phyloP scores from a whole-genome alignment of 2,888 invertebrate genomes.

The Parnassius smintheus region DNA sequence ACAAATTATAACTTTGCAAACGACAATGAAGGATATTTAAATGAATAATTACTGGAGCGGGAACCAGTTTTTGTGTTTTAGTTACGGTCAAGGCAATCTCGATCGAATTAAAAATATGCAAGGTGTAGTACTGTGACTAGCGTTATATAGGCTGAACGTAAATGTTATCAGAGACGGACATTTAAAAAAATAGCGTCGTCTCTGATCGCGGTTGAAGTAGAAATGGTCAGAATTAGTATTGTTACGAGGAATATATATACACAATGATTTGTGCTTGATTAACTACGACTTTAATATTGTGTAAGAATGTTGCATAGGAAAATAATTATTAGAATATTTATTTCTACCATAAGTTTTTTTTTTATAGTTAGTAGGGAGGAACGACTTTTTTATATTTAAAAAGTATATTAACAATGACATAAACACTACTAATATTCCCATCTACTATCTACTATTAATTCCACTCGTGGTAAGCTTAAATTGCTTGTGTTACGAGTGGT shows the following conservation, averaged over 20 bases:
- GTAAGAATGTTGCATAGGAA: conserved; percentile 26
- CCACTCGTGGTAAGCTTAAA: too few species aligned
- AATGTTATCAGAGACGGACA: conserved; percentile 19
- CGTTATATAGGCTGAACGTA: conserved; percentile 15
- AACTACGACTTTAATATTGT: conserved; percentile 29
- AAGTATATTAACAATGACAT: too few species aligned
- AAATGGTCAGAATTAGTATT: conserved; percentile 27
- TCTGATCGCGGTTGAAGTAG: conserved; percentile 24
- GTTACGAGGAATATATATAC: conserved; percentile 30
- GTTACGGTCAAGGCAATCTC: conserved; percentile 63
- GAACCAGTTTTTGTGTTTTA: conserved; percentile 45
- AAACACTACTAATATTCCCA: too few species aligned
- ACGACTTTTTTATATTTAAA: neutral
- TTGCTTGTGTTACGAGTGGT: too few species aligned
- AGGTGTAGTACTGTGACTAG: neutral
- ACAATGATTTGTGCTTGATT: conserved; percentile 16
- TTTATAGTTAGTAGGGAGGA: conserved; percentile 13
- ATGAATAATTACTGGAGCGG: conserved; percentile 46
- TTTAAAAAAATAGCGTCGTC: conserved; percentile 28
- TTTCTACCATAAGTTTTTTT: conserved; percentile 1
- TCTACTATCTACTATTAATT: too few species aligned
- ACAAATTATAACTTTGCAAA: conserved; percentile 40
- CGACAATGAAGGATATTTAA: conserved; percentile 47
- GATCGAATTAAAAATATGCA: conserved; percentile 41
- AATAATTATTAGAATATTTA: conserved; percentile 1